Percentiles rank a stretch among this genome's conserved stretches.
Conservation (phyloP, 2,888 invertebrate genomes). For the Mongoloraphidia duomilia region DNA sequence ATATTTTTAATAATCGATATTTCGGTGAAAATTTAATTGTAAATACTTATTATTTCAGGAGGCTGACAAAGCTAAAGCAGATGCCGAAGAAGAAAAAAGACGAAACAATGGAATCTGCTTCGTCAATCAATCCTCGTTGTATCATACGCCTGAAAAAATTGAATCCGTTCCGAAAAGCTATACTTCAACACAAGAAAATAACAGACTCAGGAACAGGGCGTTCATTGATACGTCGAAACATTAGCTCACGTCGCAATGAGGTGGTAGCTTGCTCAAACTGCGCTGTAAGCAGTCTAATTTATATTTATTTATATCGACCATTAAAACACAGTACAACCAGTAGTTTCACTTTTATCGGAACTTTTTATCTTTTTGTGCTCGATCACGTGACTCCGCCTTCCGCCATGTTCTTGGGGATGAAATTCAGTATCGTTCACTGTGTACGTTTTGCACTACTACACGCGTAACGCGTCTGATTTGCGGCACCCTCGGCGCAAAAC, state of each 20-base stretch:
- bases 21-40: not conserved
- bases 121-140: slow-evolving; percentile 24
- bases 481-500: too few relatives aligned
- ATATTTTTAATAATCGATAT: not conserved
- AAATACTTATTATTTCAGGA: not conserved
- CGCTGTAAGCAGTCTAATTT: too few relatives aligned
- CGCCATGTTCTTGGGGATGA: too few relatives aligned
- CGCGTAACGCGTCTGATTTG: too few relatives aligned
- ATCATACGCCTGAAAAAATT: slow-evolving; percentile 28
- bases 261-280: too few relatives aligned
- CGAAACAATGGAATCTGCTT: slow-evolving; percentile 23
- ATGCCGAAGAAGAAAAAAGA: slow-evolving; percentile 11
- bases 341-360: too few relatives aligned
- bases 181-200: slow-evolving; percentile 28
- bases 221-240: slow-evolving; percentile 27
- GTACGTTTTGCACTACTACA: too few relatives aligned
- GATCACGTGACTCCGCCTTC: too few relatives aligned
- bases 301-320: too few relatives aligned
- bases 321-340: too few relatives aligned
- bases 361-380: too few relatives aligned
- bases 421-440: too few relatives aligned
- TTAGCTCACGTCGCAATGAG: not conserved
- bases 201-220: slow-evolving; percentile 33
- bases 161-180: slow-evolving; percentile 34
- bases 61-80: slow-evolving; percentile 9